Evolutionary conservation across 1,140 invertebrate genomes (phyloP), one percentile per base, ranked within the genome.

Genomic region (Ooceraea biroi): DNA sequence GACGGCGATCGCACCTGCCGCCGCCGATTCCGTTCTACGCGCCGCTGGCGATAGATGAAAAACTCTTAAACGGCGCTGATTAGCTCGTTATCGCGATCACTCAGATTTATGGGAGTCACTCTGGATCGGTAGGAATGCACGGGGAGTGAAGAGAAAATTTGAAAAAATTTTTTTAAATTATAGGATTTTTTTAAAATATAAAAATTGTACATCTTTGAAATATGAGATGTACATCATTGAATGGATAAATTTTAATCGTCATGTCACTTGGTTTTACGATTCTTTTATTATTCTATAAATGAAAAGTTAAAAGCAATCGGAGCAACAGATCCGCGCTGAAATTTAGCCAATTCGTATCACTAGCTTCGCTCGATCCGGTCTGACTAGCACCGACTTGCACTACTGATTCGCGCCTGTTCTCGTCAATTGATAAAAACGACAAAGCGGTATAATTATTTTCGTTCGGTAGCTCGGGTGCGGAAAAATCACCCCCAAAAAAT

Each of bases 1-100:
- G 84, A 88, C 83, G 73, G 48, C 80, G 68, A 63, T 60, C 57
- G 50, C 50, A n/a, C 30, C 22, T 8, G 5, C 4, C 46, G 46
- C 58, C 11, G 57, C 0, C 41, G 52, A 74, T 60, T 85, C 83
- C 36, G 36, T 7, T 36, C 2, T 36, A 66, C 74, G 30, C 14
- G 12, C 12, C 11, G 14, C 44, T 50, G 55, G 11, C 4, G 52
- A 22, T 17, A 73, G 66, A 65, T 48, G 50, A 61, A 57, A 84
- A 78, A 58, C 50, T 58, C 41, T 44, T 80, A 69, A 36, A 66
- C 19, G n/a, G 7, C 22, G 65, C 19, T 27, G 60, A 77, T 77
- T 66, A 66, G 74, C 74, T 80, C 41, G 48, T 68, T 68, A 55
- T 50, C 46, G 10, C 50, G 73, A 65, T 76, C 36, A 1, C 10